These are phyloP conservation scores for Pomacea canaliculata DNA, from an alignment of 2,888 invertebrate species.

Conservation along the genomic window DNA sequence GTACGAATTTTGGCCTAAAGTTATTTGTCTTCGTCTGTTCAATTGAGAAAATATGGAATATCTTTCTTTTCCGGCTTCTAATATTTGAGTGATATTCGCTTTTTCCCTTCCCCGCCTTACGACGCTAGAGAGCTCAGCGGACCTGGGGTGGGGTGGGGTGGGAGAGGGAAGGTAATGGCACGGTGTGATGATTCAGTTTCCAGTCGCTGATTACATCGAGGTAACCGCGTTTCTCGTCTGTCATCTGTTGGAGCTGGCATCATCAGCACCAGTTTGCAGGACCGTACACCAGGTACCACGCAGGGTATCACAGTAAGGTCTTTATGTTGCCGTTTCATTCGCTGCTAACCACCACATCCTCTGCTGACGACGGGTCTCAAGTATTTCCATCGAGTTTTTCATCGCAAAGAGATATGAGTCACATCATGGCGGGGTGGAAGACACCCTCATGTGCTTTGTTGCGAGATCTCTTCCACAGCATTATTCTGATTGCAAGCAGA, in stretches of 20 bases:
- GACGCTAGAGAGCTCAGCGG: not conserved
- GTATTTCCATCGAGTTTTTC: conserved; percentile 11
- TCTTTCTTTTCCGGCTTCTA: conserved; percentile 1
- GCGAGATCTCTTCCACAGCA: too few relatives aligned
- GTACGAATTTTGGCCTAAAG: conserved; percentile 23
- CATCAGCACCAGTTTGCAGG: conserved; percentile 5
- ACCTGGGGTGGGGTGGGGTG: not conserved
- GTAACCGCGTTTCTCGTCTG: conserved; percentile 18
- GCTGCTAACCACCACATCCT: conserved; percentile 3
- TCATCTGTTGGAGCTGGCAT: conserved; percentile 13
- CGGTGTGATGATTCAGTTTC: conserved; percentile 16
- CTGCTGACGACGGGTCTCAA: conserved; percentile 12
- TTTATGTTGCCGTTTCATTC: conserved; percentile 9
- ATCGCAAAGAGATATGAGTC: conserved; percentile 9
- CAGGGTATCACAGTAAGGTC: conserved; percentile 7
- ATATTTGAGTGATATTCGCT: not conserved
- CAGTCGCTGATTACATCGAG: conserved; percentile 18
- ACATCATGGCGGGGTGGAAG: too few relatives aligned
- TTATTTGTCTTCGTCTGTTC: conserved; percentile 7
- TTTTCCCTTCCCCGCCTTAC: not conserved
- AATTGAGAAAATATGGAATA: conserved; percentile 2
- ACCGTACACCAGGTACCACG: not conserved
- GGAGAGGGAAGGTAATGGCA: conserved; percentile 3
- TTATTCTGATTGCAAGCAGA: too few relatives aligned
- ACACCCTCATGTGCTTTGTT: too few relatives aligned